A percentile compares a stretch with the other conserved stretches of the same genome.
Evolutionary conservation across 2,888 invertebrate genomes (phyloP).

Genomic region (Andricus curvator): DNA sequence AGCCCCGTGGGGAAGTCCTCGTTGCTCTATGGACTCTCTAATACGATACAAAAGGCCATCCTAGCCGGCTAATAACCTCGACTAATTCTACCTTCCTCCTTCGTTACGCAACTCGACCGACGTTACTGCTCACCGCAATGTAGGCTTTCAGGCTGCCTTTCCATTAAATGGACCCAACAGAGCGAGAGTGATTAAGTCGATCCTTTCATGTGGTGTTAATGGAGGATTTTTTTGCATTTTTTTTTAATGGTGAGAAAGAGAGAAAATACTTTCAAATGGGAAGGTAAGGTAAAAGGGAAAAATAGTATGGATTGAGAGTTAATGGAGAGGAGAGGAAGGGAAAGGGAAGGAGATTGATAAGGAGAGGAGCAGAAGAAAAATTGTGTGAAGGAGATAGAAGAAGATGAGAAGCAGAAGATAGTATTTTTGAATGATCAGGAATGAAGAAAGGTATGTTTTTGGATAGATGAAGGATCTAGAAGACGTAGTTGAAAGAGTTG

Average conservation of each 20-base stretch:
- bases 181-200: not conserved
- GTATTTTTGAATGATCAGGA: no score
- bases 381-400: no score
- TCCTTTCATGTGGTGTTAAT: not conserved
- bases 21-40: not conserved
- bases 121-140: not conserved
- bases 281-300: not conserved
- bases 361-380: no score
- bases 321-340: not conserved
- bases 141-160: not conserved
- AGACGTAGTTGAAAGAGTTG: no score
- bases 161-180: not conserved
- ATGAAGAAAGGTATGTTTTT: no score
- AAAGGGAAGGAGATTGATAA: not conserved
- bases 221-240: not conserved
- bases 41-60: not conserved
- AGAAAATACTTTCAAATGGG: not conserved
- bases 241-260: not conserved
- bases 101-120: not conserved
- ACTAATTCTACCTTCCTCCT: constrained; percentile 2
- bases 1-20: not conserved
- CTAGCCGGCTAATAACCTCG: no score
- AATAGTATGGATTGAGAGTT: not conserved
- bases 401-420: no score
- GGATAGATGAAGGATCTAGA: no score